Base-by-base conservation (phyloP, 2,888 invertebrate species). In the Acutogordius australiensis region DNA sequence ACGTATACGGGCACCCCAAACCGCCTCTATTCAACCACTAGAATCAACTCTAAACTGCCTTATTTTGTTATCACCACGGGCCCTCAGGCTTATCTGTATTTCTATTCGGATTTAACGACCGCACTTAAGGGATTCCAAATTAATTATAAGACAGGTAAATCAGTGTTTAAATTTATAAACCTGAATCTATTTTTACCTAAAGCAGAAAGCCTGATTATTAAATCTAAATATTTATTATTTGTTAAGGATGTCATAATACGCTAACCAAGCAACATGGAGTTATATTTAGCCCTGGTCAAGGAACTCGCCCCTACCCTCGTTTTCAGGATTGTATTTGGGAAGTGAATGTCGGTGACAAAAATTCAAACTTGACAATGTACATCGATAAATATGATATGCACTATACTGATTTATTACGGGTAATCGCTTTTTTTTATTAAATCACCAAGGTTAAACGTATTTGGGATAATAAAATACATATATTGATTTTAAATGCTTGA, bases 31-130 rank as follows among this genome's bases (percentile, higher is more conserved):
- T n/a, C n/a, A n/a, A n/a, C n/a, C n/a, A n/a, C n/a, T n/a, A n/a
- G n/a, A n/a, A n/a, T n/a, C n/a, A n/a, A n/a, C n/a, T n/a, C n/a
- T n/a, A 37, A 37, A 37, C 37, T 37, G 23, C 80, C 81, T 65
- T 76, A 77, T 66, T 80, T 85, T 28, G 79, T 94, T 4, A 82
- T 88, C 71, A 88, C 90, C 0, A 91, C 88, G 0, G 80, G 82
- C 57, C 84, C 80, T 69, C 78, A 81, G 66, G 72, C 88, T 27
- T 91, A 88, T 69, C 73, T 90, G 66, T 91, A 90, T 70, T 83
- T 90, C 73, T 82, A 84, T 69, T 84, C 86, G 23, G 83, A 82
- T 66, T 76, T 87, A 63, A 85, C 86, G 2, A 64, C 63, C 28
- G 61, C 64, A 0, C 80, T 80, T 65, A 80, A 82, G 67, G 94